Evolutionary conservation across 1,140 invertebrate genomes (phyloP).

Genomic region (Homarus americanus): DNA sequence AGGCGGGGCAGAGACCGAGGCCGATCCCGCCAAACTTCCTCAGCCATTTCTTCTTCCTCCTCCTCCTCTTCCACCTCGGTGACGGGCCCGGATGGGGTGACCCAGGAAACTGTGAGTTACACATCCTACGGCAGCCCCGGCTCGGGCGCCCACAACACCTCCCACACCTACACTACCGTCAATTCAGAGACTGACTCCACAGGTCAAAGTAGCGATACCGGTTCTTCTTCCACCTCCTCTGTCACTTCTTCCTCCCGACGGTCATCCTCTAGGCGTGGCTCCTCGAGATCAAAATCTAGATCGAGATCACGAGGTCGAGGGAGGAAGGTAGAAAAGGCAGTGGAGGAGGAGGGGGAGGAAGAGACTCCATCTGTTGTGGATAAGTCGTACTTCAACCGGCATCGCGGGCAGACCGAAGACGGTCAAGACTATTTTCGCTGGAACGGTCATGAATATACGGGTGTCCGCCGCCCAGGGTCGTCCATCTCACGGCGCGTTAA

Average conservation of each 20-base stretch:
- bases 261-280: background rate
- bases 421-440: slow-evolving; percentile 43
- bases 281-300: background rate
- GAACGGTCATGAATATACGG: slow-evolving; percentile 54
- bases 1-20: slow-evolving; percentile 12
- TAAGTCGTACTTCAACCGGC: slow-evolving; percentile 53
- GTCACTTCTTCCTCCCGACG: background rate
- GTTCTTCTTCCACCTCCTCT: background rate
- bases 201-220: background rate
- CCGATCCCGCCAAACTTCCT: slow-evolving; percentile 18
- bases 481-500: slow-evolving; percentile 44
- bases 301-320: background rate
- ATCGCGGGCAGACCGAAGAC: slow-evolving; percentile 21
- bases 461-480: slow-evolving; percentile 7
- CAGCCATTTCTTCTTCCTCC: slow-evolving; percentile 23
- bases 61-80: slow-evolving; percentile 29
- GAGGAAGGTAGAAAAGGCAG: background rate
- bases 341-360: background rate
- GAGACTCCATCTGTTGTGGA: slow-evolving; percentile 44
- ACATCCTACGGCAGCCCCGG: slow-evolving; percentile 45
- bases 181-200: background rate
- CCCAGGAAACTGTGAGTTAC: slow-evolving; percentile 19
- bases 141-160: slow-evolving; percentile 45
- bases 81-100: slow-evolving; percentile 33
- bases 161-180: slow-evolving; percentile 42